These are phyloP conservation scores for Enoplosus armatus DNA, from an alignment of 2,797 vertebrate species.

Conservation along the genomic window DNA sequence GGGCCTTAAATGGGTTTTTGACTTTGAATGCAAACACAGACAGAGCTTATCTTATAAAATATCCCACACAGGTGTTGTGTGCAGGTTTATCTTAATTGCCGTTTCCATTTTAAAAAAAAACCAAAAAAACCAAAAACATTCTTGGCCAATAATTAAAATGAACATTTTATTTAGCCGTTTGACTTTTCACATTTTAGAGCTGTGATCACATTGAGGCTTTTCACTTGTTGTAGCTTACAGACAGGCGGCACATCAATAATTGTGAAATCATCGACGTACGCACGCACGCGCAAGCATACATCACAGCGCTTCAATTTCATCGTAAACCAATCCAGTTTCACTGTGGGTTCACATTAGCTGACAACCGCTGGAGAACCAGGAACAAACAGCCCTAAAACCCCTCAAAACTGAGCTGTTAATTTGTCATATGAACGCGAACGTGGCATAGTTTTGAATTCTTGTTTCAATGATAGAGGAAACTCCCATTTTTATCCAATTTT, in stretches of 20 bases:
- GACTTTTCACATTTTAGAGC: neutral
- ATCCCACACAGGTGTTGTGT: neutral
- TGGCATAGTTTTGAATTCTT: too few species aligned
- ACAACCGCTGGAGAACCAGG: neutral
- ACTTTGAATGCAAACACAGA: constrained; percentile 20
- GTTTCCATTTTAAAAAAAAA: neutral
- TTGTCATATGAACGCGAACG: too few species aligned
- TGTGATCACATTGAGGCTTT: neutral
- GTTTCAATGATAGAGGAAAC: too few species aligned
- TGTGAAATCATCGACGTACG: neutral
- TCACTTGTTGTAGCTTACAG: neutral
- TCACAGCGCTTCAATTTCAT: neutral
- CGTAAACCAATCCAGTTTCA: neutral
- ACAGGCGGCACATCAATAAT: neutral
- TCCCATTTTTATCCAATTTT: too few species aligned
- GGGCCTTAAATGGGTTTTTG: constrained; percentile 10
- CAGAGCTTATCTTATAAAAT: neutral
- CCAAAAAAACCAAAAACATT: too few species aligned
- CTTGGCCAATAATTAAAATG: neutral
- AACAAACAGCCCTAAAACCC: neutral
- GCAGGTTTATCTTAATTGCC: neutral
- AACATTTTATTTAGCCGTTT: neutral
- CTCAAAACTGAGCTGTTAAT: too few species aligned
- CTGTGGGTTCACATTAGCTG: neutral
- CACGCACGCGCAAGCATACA: neutral